Percentiles rank a stretch among this genome's conserved stretches.
These are phyloP conservation scores for Isaurus tuberculatus DNA, from an alignment of 92 coral and sea anemone species.

Conservation along the genomic window DNA sequence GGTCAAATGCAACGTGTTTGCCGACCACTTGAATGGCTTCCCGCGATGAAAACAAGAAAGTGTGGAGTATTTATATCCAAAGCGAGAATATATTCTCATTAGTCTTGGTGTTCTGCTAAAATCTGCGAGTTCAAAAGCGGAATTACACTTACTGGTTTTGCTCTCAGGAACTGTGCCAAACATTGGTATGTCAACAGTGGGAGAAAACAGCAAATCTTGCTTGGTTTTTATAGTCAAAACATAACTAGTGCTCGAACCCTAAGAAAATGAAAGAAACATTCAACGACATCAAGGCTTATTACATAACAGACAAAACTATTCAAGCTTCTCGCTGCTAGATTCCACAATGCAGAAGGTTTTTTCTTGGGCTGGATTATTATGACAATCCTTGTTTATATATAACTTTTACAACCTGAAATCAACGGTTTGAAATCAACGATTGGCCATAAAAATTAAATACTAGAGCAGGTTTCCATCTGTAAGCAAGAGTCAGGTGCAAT, in stretches of 20 bases:
- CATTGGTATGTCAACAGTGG: constrained; percentile 54
- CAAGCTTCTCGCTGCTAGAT: not conserved
- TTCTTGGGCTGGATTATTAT: not conserved
- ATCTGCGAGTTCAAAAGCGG: not conserved
- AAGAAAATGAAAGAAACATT: constrained; percentile 37
- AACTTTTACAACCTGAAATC: not conserved
- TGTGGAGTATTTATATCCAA: too few relatives aligned
- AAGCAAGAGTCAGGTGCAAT: too few relatives aligned
- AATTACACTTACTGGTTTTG: constrained; percentile 50
- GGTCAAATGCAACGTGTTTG: not conserved
- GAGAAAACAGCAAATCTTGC: constrained; percentile 61
- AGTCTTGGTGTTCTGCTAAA: not conserved
- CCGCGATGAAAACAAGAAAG: constrained; percentile 1
- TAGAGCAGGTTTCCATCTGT: too few relatives aligned
- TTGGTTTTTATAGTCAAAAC: constrained; percentile 55
- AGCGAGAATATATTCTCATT: not conserved
- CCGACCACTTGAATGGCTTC: constrained; percentile 15
- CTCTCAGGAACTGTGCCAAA: constrained; percentile 52
- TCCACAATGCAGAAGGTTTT: not conserved
- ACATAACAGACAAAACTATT: not conserved
- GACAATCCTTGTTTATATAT: not conserved
- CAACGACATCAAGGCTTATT: not conserved
- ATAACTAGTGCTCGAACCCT: constrained; percentile 56
- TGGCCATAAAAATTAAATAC: constrained; percentile 26
- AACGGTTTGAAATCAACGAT: constrained; percentile 3